Evolutionary conservation across 2,797 vertebrate genomes (phyloP), one percentile per base, ranked within the genome.

Genomic region (Coluber constrictor): DNA sequence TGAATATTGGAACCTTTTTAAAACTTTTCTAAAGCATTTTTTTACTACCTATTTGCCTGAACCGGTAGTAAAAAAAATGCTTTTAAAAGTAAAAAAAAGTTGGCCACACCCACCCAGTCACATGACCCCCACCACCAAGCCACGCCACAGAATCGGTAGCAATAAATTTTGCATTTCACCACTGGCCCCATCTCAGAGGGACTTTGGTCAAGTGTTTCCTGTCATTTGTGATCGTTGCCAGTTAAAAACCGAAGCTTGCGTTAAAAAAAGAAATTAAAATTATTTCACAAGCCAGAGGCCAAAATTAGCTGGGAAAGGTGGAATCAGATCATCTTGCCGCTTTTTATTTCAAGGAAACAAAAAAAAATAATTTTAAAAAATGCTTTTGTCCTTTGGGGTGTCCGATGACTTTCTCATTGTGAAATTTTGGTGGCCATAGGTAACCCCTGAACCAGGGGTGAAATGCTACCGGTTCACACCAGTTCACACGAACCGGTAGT

Each of bases 171-270:
- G 2, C 10, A 54, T 54, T 54, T 54, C 54, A 54, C 54, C 54
- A 54, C 54, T 11, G 59, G 37, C 11, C 79, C 29, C 23, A 61
- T 74, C 70, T 32, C 87, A 91, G 5, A 16, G 13, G 57, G 55
- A 70, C 32, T 47, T 89, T 43, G 89, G 70, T 74, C 60, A 43
- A 70, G 32, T 5, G 43, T n/a, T 90, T 89, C 70, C 92, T 59
- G 92, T 87, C n/a, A 86, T 86, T 91, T 89, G 20, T 29, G 47
- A 59, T 90, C 23, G 2, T n/a, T 93, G 83, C 83, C 94, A 93
- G 89, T 51, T 70, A 91, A 89, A 93, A 90, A 86, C 16, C 3
- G 43, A 88, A 23, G n/a, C 18, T 16, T 43, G 74, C 66, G 25
- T 90, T 59, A 86, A 23, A 20, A 86, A 86, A 61, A 1, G 16